Conservation (phyloP, 30 jellyfish, hydroid and myxozoan genomes). For the Rhopilema esculentum region DNA sequence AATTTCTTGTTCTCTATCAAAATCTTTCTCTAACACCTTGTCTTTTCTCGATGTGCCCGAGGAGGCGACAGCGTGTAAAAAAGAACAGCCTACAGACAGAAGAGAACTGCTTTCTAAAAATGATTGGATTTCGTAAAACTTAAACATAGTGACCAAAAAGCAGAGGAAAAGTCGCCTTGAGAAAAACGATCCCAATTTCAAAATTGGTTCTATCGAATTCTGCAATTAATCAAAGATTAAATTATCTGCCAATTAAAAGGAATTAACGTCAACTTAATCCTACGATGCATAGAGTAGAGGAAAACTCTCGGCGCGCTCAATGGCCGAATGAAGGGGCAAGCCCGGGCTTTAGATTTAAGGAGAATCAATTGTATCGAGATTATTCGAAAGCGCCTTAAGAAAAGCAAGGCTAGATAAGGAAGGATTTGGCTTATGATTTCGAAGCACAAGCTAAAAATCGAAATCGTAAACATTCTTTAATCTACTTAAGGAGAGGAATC, state of each 20-base stretch:
- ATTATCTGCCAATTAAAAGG: neutral
- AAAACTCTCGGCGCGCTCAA: neutral
- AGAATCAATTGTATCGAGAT: conserved; percentile 25
- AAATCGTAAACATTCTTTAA: neutral
- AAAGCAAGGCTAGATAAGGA: conserved; percentile 37
- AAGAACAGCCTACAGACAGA: neutral
- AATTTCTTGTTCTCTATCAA: no score
- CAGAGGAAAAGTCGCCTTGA: neutral
- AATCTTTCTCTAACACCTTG: no score
- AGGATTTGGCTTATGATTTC: conserved; percentile 21
- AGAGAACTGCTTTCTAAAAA: neutral
- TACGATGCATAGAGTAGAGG: neutral
- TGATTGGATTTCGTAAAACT: neutral
- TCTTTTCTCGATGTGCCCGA: no score
- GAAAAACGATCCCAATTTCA: neutral
- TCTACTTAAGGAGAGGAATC: neutral
- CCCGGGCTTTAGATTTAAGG: neutral
- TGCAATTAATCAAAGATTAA: neutral
- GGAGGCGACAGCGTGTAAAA: neutral
- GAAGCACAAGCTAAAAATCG: neutral
- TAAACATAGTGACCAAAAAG: neutral
- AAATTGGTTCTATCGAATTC: neutral
- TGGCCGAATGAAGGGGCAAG: neutral
- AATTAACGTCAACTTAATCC: neutral
- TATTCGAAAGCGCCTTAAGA: conserved; percentile 53